Evolutionary conservation across 2,888 invertebrate species (phyloP).

Genomic region (Apamea anceps): DNA sequence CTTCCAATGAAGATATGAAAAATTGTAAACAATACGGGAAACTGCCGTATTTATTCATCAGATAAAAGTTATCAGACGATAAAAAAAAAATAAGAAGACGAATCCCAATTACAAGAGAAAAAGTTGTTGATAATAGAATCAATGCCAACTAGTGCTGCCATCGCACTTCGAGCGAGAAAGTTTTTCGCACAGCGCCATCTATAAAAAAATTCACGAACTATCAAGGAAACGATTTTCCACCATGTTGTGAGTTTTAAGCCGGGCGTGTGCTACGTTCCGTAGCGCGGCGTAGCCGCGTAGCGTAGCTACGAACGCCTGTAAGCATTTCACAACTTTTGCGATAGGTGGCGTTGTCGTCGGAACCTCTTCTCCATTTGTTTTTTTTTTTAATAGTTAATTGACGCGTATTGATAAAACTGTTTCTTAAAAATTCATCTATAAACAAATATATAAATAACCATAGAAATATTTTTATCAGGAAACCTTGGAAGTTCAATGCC

Average conservation of each 20-base stretch:
- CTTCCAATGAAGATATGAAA: not conserved
- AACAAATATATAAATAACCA: not conserved
- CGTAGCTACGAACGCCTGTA: slow-evolving; percentile 1
- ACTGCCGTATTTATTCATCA: not conserved
- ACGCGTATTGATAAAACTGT: not conserved
- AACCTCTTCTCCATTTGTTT: not conserved
- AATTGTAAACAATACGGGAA: not conserved
- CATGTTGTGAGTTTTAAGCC: not conserved
- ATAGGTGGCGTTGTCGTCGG: slow-evolving; percentile 62
- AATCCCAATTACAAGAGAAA: not conserved
- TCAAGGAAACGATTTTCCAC: slow-evolving; percentile 28
- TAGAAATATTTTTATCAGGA: not conserved
- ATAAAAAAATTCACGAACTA: slow-evolving; percentile 33
- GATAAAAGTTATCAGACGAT: not conserved
- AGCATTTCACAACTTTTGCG: slow-evolving; percentile 21
- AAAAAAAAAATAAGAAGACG: not conserved
- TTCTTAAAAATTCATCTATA: not conserved
- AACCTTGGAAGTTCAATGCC: slow-evolving; percentile 46
- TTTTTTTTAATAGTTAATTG: not conserved
- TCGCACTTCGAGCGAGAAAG: not conserved
- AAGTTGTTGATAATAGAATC: not conserved
- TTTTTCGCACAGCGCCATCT: slow-evolving; percentile 66
- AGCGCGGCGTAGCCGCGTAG: slow-evolving; percentile 1
- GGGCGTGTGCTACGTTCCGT: slow-evolving; percentile 11
- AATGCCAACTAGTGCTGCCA: slow-evolving; percentile 31